Base-by-base conservation (phyloP, 1,140 invertebrate genomes). In the Branchinecta lindahli region DNA sequence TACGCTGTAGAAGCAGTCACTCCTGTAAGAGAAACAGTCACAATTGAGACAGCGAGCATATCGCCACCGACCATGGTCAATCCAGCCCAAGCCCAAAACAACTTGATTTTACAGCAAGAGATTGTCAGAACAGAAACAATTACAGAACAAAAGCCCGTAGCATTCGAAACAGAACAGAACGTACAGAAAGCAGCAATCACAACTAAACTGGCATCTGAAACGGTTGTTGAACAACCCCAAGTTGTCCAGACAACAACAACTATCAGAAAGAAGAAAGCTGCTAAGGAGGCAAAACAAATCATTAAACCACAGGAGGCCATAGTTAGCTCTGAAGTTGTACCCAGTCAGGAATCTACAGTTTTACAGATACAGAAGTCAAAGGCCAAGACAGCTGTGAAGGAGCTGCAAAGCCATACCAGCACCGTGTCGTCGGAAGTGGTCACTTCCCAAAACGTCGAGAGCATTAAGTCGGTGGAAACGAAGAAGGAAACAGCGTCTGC, bases 131-230 rank as follows among this genome's bases (percentile, higher is more conserved):
- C 52, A 61, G 52, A 61, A 61, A 61, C 52, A 15, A 4, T 12
- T 61, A 61, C 12, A 15, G 52, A 61, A 12, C 52, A 61, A 20
- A 20, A 15, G 12, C 18, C 52, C 2, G 52, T 20, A 15, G 12
- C 75, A 82, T 0, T 79, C 74, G 67, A 79, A 78, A 70, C 75
- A 73, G 8, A 78, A 77, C 72, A 80, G 74, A 67, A 72, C 69
- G 21, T 79, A 77, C 18, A 74, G 74, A 18, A 76, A 79, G 68
- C 78, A 79, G 72, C 71, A 73, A 73, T 7, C 77, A 75, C 71
- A 70, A 75, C 61, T 75, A 73, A 8, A n/a, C 74, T 8, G 73
- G 75, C 4, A 72, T 46, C 72, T 47, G 70, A 73, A 65, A 61
- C 69, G 44, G 21, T 68, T 69, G 73, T 73, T 61, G 71, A 72